Evolutionary conservation across 2,888 invertebrate genomes (phyloP).

Genomic region (Eupithecia inturbata): DNA sequence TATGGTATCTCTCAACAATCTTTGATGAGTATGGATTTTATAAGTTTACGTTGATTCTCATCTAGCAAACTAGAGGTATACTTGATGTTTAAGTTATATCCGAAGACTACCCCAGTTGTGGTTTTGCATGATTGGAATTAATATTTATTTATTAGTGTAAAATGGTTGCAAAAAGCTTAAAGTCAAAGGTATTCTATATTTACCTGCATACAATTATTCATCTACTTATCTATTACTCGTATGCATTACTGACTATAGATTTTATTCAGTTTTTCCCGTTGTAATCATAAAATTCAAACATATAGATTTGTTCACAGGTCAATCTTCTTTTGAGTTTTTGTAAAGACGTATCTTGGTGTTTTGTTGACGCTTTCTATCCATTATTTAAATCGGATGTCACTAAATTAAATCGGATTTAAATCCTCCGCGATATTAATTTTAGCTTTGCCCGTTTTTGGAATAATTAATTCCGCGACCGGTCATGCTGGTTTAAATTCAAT

Average conservation of each 20-base stretch:
- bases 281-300: background rate
- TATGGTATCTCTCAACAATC: background rate
- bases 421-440: slow-evolving; percentile 37
- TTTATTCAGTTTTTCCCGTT: background rate
- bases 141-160: background rate
- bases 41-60: background rate
- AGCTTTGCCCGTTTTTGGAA: slow-evolving; percentile 34
- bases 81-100: background rate
- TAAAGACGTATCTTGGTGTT: slow-evolving; percentile 9
- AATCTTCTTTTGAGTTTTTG: background rate
- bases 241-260: background rate
- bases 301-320: background rate
- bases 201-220: background rate
- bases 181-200: background rate
- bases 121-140: background rate
- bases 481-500: slow-evolving; percentile 32
- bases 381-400: slow-evolving; percentile 35
- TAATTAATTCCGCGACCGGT: slow-evolving; percentile 36
- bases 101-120: background rate
- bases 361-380: slow-evolving; percentile 18
- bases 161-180: background rate
- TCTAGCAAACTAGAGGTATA: background rate
- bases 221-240: background rate
- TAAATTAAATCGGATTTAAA: slow-evolving; percentile 38
- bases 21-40: background rate